A percentile compares a stretch with the other conserved stretches of the same genome.
These are phyloP conservation scores for Elysia crispata DNA, from an alignment of 2,888 invertebrate species.

Conservation along the genomic window DNA sequence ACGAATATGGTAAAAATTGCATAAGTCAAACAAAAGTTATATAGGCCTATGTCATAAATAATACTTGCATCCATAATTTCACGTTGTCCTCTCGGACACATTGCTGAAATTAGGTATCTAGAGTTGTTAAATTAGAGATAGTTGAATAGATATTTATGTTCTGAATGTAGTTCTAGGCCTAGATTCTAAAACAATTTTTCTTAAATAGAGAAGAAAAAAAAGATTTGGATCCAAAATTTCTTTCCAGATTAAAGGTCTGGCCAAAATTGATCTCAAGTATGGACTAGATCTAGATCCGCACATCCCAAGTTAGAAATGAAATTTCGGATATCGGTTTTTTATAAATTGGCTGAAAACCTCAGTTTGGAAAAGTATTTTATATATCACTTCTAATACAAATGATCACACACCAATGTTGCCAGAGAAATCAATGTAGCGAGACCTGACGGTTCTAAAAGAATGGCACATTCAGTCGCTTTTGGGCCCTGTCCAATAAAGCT, in stretches of 20 bases:
- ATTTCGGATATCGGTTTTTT: background rate
- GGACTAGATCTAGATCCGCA: no score
- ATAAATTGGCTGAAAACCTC: background rate
- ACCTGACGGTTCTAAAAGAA: slow-evolving; percentile 19
- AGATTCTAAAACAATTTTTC: no score
- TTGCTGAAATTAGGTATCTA: background rate
- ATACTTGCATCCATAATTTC: slow-evolving; percentile 63
- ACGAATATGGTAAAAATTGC: slow-evolving; percentile 73
- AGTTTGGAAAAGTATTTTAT: background rate
- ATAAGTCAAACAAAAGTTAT: slow-evolving; percentile 72
- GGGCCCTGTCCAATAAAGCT: background rate
- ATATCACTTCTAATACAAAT: no score
- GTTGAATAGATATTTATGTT: background rate
- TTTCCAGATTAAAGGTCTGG: no score
- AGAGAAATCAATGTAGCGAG: slow-evolving; percentile 42
- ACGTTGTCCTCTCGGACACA: slow-evolving; percentile 51
- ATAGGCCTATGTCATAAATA: slow-evolving; percentile 69
- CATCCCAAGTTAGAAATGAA: background rate
- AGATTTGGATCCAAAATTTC: background rate
- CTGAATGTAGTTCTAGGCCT: no score
- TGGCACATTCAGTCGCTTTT: background rate
- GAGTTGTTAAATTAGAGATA: background rate
- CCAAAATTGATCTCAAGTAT: background rate
- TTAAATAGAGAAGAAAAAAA: no score
- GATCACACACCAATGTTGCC: slow-evolving; percentile 49